phyloP scores from a whole-genome alignment of 2,797 vertebrate genomes.

The Pipistrellus nathusii region DNA sequence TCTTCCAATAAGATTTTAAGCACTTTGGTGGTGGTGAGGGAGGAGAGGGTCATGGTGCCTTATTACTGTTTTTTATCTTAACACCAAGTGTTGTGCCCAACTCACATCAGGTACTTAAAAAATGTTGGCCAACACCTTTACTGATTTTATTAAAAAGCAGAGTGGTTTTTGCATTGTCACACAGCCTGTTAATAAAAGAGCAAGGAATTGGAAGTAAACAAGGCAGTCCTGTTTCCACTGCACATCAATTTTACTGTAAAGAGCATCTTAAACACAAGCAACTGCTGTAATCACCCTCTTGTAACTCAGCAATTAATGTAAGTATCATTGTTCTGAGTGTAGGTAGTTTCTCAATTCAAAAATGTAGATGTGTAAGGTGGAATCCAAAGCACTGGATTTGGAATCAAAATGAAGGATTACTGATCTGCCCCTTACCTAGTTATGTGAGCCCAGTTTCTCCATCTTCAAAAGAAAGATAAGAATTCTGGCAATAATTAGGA shows the following conservation, averaged over 20 bases:
- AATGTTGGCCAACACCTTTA: not conserved
- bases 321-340: not conserved
- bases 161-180: not conserved
- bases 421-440: not conserved
- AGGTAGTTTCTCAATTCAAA: not conserved
- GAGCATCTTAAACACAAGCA: not conserved
- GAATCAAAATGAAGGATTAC: not conserved
- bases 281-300: not conserved
- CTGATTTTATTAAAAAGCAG: not conserved
- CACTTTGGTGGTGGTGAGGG: not conserved
- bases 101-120: not conserved
- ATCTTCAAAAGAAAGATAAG: not conserved
- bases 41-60: too few species aligned
- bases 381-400: not conserved
- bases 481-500: slow-evolving; percentile 42
- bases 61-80: not conserved
- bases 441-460: not conserved
- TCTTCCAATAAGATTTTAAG: not conserved
- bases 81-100: not conserved
- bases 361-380: not conserved
- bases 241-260: not conserved
- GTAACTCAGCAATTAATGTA: not conserved
- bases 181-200: not conserved
- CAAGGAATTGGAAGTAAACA: not conserved
- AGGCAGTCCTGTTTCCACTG: not conserved